Evolutionary conservation across 2,113 vertebrate genomes (phyloP), one percentile per base, ranked within the genome.

Genomic region (Coreoperca whiteheadi): DNA sequence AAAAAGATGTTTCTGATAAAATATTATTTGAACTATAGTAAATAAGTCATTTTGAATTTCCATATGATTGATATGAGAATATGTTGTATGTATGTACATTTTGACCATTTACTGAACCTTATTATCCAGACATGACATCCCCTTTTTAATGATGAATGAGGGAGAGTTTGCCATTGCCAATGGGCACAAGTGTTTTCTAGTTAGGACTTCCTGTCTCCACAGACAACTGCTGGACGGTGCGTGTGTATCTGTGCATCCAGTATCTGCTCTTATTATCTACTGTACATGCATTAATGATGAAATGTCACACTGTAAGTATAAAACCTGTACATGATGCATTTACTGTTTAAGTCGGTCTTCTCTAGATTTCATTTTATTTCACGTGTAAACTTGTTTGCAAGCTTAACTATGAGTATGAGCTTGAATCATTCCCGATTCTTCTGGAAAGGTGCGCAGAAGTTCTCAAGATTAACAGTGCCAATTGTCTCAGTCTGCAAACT

Each of bases 381-480:
- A n/a, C n/a, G 30, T 28, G n/a, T 25, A 15, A 41, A 41, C 15
- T 54, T 39, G 32, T 65, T 12, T 77, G 28, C 53, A 71, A 57
- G 54, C 50, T 63, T 28, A 46, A 20, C 23, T 54, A n/a, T 41
- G 75, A 75, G n/a, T 43, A 20, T 71, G 67, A 77, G 64, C 15
- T 4, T 23, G 18, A 74, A 65, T 67, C 39, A 6, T 46, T 56
- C 2, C 11, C 18, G 32, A 11, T 80, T 83, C 54, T 82, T 61
- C 39, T 88, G 78, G 57, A 80, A 85, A 82, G 67, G 53, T 61
- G 37, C 82, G 67, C 78, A 79, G 76, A 72, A 37, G 43, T 28
- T 74, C 77, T 94, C 46, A 0, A 30, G 81, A 92, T 86, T 88
- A 89, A 6, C 72, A n/a, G 79, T 30, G 68, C 75, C 86, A 84